Evolutionary conservation across 1,140 invertebrate species (phyloP).

Genomic region (Anastrepha obliqua): DNA sequence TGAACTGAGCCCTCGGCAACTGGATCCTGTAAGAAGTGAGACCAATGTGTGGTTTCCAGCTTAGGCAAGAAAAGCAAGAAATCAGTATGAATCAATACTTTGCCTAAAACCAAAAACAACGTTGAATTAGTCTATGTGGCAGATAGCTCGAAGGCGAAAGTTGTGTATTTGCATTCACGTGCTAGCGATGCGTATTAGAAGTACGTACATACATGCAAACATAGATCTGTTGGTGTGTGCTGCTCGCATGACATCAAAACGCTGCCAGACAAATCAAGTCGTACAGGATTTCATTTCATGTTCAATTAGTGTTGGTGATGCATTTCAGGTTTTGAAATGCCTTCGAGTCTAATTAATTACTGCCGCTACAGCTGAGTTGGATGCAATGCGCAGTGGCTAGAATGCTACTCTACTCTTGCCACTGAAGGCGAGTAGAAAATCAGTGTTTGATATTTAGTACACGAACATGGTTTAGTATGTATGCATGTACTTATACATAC

Average conservation of each 20-base stretch:
- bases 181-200: too few relatives aligned
- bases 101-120: too few relatives aligned
- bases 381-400: background rate
- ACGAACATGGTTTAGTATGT: too few relatives aligned
- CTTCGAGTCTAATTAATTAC: slow-evolving; percentile 48
- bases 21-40: too few relatives aligned
- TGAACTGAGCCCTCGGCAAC: background rate
- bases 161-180: too few relatives aligned
- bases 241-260: background rate
- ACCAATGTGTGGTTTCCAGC: too few relatives aligned
- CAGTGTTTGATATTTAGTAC: background rate
- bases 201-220: too few relatives aligned
- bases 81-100: too few relatives aligned
- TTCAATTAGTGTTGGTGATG: slow-evolving; percentile 24
- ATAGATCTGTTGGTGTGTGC: background rate
- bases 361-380: background rate
- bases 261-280: slow-evolving; percentile 35
- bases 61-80: too few relatives aligned
- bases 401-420: background rate
- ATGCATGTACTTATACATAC: too few relatives aligned
- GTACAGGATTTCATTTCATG: slow-evolving; percentile 44
- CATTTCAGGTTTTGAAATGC: slow-evolving; percentile 37
- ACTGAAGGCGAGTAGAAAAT: background rate
- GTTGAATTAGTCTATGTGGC: too few relatives aligned
- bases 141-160: too few relatives aligned